Evolutionary conservation across 2,888 invertebrate species (phyloP), one percentile per base, ranked within the genome.

Genomic region (Synanthedon tipuliformis): DNA sequence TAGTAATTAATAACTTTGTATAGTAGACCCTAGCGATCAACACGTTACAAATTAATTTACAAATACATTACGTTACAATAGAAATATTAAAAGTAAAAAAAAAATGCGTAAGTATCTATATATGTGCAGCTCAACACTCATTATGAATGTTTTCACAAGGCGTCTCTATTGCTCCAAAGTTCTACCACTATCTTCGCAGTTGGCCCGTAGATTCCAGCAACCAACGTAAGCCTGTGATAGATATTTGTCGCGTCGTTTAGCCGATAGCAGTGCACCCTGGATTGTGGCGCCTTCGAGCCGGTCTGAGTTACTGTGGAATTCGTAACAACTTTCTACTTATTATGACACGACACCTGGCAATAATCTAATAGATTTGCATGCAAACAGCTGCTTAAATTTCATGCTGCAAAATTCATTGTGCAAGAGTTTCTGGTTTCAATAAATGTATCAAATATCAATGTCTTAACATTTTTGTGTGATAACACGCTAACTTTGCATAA

Each of bases 241-340:
- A 56, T 71, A 66, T 66, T 65, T 65, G 67, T 63, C 63, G 67
- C 64, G 57, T 65, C 63, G 62, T 65, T 65, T 65, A 60, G 57
- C 61, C 58, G 58, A 66, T 61, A 59, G 62, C 61, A 57, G 57
- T 4, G 56, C 61, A 66, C 60, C 57, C 59, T 56, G 55, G 55
- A 49, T 49, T 18, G 16, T 23, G 16, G 49, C 49, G 49, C 49
- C 49, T 49, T 49, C 16, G 49, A 13, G 15, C 13, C n/a, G 13
- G 13, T 15, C 45, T 45, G 45, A 45, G 45, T 45, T 45, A 45
- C 15, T 13, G 45, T 15, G 15, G 15, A 45, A 45, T 45, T 45
- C 13, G 15, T n/a, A 45, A 45, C 45, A 13, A 15, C 45, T 45
- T 45, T 45, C 45, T 45, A 45, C 45, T 15, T 13, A n/a, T 45